phyloP scores from a whole-genome alignment of 2,113 vertebrate species.

The Equus przewalskii region DNA sequence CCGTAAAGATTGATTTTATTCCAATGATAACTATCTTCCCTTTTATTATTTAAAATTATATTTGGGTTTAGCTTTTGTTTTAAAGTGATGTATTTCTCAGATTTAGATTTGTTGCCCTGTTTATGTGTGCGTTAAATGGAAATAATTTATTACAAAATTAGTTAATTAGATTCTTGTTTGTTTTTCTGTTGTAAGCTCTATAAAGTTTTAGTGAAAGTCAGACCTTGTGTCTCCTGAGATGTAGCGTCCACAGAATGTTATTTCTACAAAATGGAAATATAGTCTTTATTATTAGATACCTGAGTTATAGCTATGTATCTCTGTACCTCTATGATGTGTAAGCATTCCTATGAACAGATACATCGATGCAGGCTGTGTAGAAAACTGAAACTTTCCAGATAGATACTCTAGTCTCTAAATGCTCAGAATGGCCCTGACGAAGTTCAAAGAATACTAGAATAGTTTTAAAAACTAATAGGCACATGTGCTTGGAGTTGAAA shows the following conservation, averaged over 20 bases:
- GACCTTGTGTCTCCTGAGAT: neutral
- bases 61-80: neutral
- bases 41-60: constrained; percentile 42
- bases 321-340: neutral
- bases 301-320: neutral
- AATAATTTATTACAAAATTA: neutral
- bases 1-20: neutral
- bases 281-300: neutral
- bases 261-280: constrained; percentile 6
- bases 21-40: neutral
- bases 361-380: neutral
- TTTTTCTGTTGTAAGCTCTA: constrained; percentile 3
- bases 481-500: neutral
- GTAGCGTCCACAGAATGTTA: neutral
- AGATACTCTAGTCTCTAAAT: neutral
- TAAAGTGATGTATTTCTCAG: neutral
- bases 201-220: neutral
- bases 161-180: neutral
- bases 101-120: neutral
- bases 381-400: neutral
- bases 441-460: neutral
- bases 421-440: neutral
- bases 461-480: neutral
- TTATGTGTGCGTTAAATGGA: neutral
- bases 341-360: neutral